Conservation (phyloP, 30 jellyfish, hydroid and myxozoan genomes). For the Hydractinia symbiolongicarpus region DNA sequence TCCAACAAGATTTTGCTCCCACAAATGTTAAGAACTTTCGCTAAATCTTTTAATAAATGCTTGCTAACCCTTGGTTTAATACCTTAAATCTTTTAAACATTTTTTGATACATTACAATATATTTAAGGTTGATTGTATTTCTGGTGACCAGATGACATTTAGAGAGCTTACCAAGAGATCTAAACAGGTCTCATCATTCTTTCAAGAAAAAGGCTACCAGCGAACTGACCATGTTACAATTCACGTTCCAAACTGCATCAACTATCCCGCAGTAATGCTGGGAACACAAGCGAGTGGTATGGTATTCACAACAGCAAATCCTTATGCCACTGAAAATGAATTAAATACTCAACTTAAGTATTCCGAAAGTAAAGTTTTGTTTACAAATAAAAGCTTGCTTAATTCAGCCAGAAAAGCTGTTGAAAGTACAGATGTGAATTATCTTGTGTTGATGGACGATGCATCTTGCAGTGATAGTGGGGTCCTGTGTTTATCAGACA, state of each 20-base stretch:
- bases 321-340: conserved; percentile 47
- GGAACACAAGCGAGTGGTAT: conserved; percentile 64
- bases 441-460: conserved; percentile 37
- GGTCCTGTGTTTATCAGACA: conserved; percentile 41
- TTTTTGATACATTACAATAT: too few species aligned
- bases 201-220: conserved; percentile 34
- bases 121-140: conserved; percentile 53
- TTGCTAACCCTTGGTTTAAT: too few species aligned
- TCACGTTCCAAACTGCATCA: conserved; percentile 43
- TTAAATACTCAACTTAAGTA: conserved; percentile 48
- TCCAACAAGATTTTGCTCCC: too few species aligned
- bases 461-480: conserved; percentile 33
- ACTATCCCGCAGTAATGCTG: conserved; percentile 41
- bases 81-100: too few species aligned
- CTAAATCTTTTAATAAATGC: too few species aligned
- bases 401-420: conserved; percentile 51
- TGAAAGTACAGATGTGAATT: conserved; percentile 40
- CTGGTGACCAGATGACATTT: conserved; percentile 40
- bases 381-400: conserved; percentile 36
- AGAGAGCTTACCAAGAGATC: conserved; percentile 19
- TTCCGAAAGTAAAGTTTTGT: conserved; percentile 40
- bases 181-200: conserved; percentile 44
- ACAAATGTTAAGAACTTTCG: too few species aligned
- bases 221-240: conserved; percentile 35
- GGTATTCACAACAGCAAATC: conserved; percentile 51